Evolutionary conservation across 1,140 invertebrate genomes (phyloP), one percentile per base, ranked within the genome.

Genomic region (Pollicipes pollicipes): DNA sequence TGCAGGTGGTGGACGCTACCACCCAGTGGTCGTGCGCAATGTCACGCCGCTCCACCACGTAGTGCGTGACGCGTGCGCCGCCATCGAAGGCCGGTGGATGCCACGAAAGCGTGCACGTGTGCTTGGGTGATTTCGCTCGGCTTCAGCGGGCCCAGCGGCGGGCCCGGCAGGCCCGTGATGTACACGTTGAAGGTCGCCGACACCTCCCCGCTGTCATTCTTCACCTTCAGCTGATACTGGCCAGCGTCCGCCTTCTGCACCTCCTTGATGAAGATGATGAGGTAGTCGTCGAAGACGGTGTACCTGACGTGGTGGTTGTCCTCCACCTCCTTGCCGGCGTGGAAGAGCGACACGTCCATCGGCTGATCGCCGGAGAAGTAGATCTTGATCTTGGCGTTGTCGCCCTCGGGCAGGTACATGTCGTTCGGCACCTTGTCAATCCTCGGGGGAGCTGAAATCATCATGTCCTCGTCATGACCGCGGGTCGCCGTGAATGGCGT

Each of bases 341-440:
- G 91, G 68, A 83, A 88, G 29, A 98, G 81, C 6, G 84, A 86
- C 45, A 97, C 87, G 68, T 90, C 87, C 77, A 96, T 88, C 35
- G 95, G 93, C 78, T 93, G 89, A 80, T 94, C 91, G n/a, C 93
- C 93, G 70, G 87, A 87, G 81, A 93, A 95, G 77, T 88, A 89
- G 64, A 95, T 88, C 80, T 97, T 97, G 75, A 97, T 91, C 79
- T 96, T 95, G 1, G 93, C 90, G 77, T 98, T 97, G 75, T 97
- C 93, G 29, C 89, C 87, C 80, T 97, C 93, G 0, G 95, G 91
- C 32, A 96, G 83, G 77, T 92, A 89, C 1, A 96, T 82, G 77
- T 95, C 88, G 26, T 85, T 88, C 21, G 96, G 95, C 78, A 94
- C 90, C 63, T 94, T 86, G 69, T 95, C 92, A 75, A 99, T 98